These are phyloP conservation scores for Drosophila seclusa DNA, from an alignment of 2,888 invertebrate species.

Conservation along the genomic window DNA sequence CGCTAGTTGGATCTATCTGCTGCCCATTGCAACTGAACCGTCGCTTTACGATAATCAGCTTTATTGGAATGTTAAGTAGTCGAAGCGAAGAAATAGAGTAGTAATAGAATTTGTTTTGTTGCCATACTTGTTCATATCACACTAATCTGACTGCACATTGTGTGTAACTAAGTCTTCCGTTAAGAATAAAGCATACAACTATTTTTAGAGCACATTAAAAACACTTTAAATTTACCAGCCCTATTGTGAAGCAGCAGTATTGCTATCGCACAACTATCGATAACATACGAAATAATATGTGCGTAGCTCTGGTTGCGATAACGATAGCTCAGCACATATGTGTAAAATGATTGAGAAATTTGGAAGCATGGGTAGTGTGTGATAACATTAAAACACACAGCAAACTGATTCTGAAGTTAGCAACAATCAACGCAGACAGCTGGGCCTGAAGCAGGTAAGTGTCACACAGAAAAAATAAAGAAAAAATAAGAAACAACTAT, in stretches of 20 bases:
- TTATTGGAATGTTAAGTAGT: slow-evolving; percentile 85
- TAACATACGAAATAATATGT: neutral
- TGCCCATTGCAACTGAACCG: slow-evolving; percentile 92
- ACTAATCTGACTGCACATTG: slow-evolving; percentile 35
- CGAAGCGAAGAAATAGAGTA: neutral
- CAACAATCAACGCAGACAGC: slow-evolving; percentile 23
- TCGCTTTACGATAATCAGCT: slow-evolving; percentile 87
- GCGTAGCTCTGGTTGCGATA: slow-evolving; percentile 29
- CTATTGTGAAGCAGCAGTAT: neutral
- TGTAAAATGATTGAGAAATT: slow-evolving; percentile 46
- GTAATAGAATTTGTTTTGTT: slow-evolving; percentile 33
- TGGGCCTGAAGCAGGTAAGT: slow-evolving; percentile 48
- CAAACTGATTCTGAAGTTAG: slow-evolving; percentile 39
- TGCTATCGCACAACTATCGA: slow-evolving; percentile 21
- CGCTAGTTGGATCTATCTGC: slow-evolving; percentile 90
- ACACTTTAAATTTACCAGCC: slow-evolving; percentile 7
- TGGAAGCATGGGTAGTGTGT: slow-evolving; percentile 46
- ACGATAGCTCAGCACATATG: slow-evolving; percentile 16
- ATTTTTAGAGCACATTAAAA: slow-evolving; percentile 11
- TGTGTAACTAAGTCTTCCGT: slow-evolving; percentile 59
- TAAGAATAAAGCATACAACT: slow-evolving; percentile 27
- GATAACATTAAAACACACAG: slow-evolving; percentile 59
- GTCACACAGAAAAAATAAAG: neutral
- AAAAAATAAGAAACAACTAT: neutral
- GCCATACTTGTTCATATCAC: slow-evolving; percentile 63